phyloP scores from a whole-genome alignment of 2,797 vertebrate species.

The Manis crassicaudata region DNA sequence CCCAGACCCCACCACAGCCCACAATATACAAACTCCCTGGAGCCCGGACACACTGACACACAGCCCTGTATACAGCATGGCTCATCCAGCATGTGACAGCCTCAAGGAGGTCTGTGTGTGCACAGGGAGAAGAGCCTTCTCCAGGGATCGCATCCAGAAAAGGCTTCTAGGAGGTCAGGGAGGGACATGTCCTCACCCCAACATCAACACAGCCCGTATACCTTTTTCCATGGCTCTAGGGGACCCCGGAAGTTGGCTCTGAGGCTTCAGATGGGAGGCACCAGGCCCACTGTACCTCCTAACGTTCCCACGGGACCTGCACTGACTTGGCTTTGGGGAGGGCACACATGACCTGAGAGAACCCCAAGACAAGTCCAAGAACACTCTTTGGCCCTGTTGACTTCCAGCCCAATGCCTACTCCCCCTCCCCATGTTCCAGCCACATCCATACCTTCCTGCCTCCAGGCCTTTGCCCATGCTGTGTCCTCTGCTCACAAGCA shows the following conservation, averaged over 20 bases:
- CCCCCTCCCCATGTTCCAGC: neutral
- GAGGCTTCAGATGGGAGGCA: neutral
- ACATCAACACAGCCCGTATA: neutral
- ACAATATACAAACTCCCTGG: neutral
- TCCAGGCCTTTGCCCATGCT: neutral
- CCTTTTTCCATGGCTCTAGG: neutral
- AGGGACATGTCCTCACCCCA: neutral
- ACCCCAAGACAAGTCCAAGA: neutral
- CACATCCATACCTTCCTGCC: neutral
- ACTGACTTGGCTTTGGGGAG: neutral
- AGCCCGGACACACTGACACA: neutral
- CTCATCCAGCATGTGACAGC: accelerated
- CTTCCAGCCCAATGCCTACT: neutral
- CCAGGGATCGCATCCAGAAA: neutral
- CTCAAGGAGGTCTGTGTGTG: neutral
- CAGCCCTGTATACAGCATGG: accelerated
- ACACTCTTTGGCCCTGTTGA: neutral
- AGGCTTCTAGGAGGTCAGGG: neutral
- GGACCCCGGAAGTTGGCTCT: neutral
- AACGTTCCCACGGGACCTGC: accelerated
- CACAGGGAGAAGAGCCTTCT: neutral
- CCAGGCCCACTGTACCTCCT: accelerated
- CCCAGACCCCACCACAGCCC: neutral
- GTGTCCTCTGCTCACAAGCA: neutral
- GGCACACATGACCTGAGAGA: neutral